A percentile compares a stretch with the other conserved stretches of the same genome.
Conservation (phyloP, 1,140 invertebrate species). For the Luehdorfia chinensis region DNA sequence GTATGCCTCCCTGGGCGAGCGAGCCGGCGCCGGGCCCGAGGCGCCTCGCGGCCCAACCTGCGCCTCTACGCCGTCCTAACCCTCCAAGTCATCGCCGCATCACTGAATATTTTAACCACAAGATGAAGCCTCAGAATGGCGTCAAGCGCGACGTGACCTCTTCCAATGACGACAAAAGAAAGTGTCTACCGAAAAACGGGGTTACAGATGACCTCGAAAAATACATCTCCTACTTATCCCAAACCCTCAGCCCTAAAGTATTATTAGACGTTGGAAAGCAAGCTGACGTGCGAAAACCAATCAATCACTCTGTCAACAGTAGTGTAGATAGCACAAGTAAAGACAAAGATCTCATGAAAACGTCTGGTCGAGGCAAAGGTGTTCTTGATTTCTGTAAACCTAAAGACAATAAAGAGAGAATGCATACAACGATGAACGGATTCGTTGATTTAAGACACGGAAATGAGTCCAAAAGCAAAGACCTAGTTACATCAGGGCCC, state of each 20-base stretch:
- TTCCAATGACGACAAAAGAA: conserved; percentile 59
- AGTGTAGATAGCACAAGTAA: conserved; percentile 32
- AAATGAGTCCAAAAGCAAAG: conserved; percentile 40
- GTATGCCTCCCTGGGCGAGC: conserved; percentile 69
- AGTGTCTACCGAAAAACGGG: conserved; percentile 66
- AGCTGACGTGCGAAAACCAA: conserved; percentile 34
- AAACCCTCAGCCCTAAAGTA: conserved; percentile 70
- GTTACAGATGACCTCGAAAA: conserved; percentile 69
- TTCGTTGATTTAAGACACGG: conserved; percentile 52
- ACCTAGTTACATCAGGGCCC: conserved; percentile 32
- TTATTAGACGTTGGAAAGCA: conserved; percentile 64
- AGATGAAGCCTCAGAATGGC: conserved; percentile 83
- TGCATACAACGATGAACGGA: conserved; percentile 51
- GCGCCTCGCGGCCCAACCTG: conserved; percentile 55
- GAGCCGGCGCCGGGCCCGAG: conserved; percentile 73
- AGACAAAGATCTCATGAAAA: conserved; percentile 39
- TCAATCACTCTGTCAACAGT: conserved; percentile 22
- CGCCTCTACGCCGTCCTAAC: conserved; percentile 2
- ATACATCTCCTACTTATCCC: conserved; percentile 72
- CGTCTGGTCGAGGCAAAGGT: conserved; percentile 36
- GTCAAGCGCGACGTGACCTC: conserved; percentile 59
- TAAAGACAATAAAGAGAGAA: conserved; percentile 46
- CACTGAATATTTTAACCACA: conserved; percentile 89
- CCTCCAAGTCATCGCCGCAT: conserved; percentile 77
- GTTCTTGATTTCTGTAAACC: conserved; percentile 43